Base-by-base conservation (phyloP, 1,140 invertebrate genomes). In the Drosophila tsacasi region DNA sequence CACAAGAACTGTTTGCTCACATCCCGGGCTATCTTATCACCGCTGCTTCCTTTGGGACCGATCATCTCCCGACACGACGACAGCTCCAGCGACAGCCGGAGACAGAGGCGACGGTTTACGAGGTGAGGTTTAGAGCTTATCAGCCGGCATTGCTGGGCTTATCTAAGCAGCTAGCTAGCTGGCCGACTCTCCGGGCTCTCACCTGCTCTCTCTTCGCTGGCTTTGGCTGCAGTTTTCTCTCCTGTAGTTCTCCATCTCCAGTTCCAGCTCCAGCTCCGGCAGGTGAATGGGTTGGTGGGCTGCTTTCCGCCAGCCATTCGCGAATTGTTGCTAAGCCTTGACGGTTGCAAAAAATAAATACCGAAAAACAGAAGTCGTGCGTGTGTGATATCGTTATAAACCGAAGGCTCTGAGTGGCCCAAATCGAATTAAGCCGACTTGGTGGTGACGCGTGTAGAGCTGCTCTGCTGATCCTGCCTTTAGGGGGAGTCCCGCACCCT, bases 281-380 rank as follows among this genome's bases (percentile, higher is more conserved):
- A 76, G 63, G 46, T 77, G 67, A 50, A 46, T 44, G 42, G 57
- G 37, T 32, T 30, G 52, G 58, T 39, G 17, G 32, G 40, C 39
- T 25, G 46, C 23, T 49, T 49, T 9, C 17, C 7, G 46, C 57
- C 42, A 57, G 60, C 42, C 85, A 89, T 89, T 89, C 85, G 85
- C 81, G 67, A 90, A 89, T 89, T 77, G 68, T 76, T 81, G 85
- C 81, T 73, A 76, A 90, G 71, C 78, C 78, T 84, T 90, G 78
- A 82, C 85, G 85, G 85, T 89, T 90, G 85, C 81, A 44, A 83
- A 73, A 9, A n/a, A 27, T n/a, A 49, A 12, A 21, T 19, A 37
- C 35, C 35, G 35, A 15, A 30, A 52, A 9, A 49, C 15, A 17
- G 23, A 19, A 61, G 17, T 32, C 21, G 39, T 44, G 57, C 55